Conservation (phyloP, 2,113 vertebrate species). For the Epinephelus cyanopodus region DNA sequence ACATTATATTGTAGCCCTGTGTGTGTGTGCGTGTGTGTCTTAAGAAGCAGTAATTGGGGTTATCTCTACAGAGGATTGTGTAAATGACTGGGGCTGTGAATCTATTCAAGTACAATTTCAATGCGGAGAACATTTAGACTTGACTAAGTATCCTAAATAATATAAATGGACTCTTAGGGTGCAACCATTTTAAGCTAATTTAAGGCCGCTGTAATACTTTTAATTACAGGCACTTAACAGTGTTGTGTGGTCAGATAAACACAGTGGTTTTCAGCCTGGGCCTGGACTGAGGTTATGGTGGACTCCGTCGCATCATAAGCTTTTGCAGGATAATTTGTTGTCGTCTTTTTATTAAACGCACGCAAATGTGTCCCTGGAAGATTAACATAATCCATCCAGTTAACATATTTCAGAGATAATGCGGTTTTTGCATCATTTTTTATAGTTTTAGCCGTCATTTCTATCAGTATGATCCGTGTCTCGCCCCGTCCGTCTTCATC, state of each 20-base stretch:
- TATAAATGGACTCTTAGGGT: constrained; percentile 54
- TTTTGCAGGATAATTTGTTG: not conserved
- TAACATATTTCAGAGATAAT: no score
- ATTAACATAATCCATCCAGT: not conserved
- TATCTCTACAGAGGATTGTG: constrained; percentile 68
- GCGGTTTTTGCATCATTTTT: not conserved
- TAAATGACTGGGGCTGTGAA: constrained; percentile 61
- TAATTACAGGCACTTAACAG: constrained; percentile 48
- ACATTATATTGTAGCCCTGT: constrained; percentile 29
- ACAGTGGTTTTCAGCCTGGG: not conserved
- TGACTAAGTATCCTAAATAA: constrained; percentile 56
- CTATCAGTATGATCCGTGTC: not conserved
- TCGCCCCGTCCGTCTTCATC: no score
- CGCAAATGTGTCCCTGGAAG: not conserved
- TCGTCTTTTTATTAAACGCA: not conserved
- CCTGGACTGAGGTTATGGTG: not conserved
- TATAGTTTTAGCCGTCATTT: not conserved
- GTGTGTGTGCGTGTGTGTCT: not conserved
- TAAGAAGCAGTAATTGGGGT: constrained; percentile 73
- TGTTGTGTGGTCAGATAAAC: constrained; percentile 21
- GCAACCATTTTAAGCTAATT: constrained; percentile 52
- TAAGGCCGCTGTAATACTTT: constrained; percentile 22
- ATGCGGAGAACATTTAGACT: constrained; percentile 50
- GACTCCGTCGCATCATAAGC: not conserved
- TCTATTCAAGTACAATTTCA: constrained; percentile 57